These are phyloP conservation scores for Acanthurus tractus DNA, from an alignment of 2,797 vertebrate genomes.

Conservation along the genomic window DNA sequence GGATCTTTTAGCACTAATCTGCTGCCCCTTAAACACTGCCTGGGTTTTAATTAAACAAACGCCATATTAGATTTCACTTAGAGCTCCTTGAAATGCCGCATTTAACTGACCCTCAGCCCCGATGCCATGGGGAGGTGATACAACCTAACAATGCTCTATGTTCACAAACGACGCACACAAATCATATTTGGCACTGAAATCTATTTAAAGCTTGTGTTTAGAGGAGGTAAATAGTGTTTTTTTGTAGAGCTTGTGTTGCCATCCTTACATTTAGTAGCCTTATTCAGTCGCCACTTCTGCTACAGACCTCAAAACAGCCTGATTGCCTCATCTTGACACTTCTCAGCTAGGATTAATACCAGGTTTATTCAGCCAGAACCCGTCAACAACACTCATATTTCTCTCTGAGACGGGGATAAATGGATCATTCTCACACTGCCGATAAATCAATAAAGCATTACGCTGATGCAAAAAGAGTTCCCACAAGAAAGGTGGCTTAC, in stretches of 20 bases:
- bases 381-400: conserved; percentile 77
- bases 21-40: conserved; percentile 63
- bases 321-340: conserved; percentile 63
- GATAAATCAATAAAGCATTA: conserved; percentile 85
- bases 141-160: conserved; percentile 5
- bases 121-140: conserved; percentile 4
- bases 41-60: conserved; percentile 76
- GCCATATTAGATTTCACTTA: conserved; percentile 68
- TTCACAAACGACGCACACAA: conserved; percentile 9
- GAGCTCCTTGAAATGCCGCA: conserved; percentile 48
- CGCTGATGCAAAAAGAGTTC: conserved; percentile 69
- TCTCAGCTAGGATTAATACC: conserved; percentile 74
- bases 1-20: conserved; percentile 76
- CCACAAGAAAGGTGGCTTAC: conserved; percentile 59
- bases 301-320: conserved; percentile 44
- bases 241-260: background rate
- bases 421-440: conserved; percentile 71
- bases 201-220: conserved; percentile 13
- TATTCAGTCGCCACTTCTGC: conserved; percentile 37
- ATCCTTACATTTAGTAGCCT: conserved; percentile 1
- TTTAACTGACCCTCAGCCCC: conserved; percentile 37
- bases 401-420: conserved; percentile 72
- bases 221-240: conserved; percentile 5
- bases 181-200: background rate
- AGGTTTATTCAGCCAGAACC: conserved; percentile 72